Conservation (phyloP, 2,888 invertebrate species). For the Nemotelus nigrinus region DNA sequence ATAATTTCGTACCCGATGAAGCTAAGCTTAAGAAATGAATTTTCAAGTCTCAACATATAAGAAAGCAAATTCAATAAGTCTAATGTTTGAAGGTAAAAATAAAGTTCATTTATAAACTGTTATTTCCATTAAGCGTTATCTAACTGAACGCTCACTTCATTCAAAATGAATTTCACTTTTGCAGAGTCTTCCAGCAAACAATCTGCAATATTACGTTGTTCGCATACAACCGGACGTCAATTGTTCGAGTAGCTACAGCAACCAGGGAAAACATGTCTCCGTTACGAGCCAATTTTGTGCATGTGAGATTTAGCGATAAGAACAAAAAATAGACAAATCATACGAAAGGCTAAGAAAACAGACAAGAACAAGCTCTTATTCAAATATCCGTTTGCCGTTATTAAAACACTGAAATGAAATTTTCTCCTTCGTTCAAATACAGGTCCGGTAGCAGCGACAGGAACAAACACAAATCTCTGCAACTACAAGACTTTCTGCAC, state of each 20-base stretch:
- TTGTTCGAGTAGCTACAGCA: neutral
- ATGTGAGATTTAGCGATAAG: constrained; percentile 3
- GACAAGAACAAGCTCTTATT: neutral
- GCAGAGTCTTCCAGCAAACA: neutral
- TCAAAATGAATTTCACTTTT: neutral
- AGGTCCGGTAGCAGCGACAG: neutral
- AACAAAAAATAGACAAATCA: neutral
- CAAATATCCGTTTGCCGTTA: neutral
- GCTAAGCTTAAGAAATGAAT: too few relatives aligned
- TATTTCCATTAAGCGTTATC: too few relatives aligned
- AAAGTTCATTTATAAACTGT: too few relatives aligned
- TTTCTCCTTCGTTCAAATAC: neutral
- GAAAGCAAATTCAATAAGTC: too few relatives aligned
- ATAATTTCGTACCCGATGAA: neutral
- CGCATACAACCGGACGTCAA: neutral
- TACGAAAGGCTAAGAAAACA: neutral
- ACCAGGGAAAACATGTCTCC: constrained; percentile 1
- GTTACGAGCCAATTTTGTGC: constrained; percentile 5
- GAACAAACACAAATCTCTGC: neutral
- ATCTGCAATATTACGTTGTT: constrained; percentile 10
- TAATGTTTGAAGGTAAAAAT: too few relatives aligned
- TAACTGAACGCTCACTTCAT: neutral
- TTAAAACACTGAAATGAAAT: neutral
- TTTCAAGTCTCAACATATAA: too few relatives aligned
- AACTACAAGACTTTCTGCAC: constrained; percentile 3